Percentiles rank a stretch among this genome's conserved stretches.
Evolutionary conservation across 2,888 invertebrate genomes (phyloP).

Genomic region (Scrobipalpa costella): DNA sequence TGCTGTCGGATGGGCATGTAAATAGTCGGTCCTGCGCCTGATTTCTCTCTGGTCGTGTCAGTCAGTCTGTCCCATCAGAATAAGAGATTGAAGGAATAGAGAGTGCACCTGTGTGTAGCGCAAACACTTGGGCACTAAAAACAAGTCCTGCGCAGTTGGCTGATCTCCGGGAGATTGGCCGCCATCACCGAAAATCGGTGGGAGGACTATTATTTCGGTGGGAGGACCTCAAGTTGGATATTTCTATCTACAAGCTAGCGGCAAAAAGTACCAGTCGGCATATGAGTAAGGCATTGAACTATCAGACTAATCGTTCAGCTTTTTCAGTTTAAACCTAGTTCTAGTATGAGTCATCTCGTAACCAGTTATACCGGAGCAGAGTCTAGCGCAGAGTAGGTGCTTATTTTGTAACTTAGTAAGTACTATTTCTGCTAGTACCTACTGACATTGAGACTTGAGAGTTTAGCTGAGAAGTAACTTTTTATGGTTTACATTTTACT

Average conservation of each 20-base stretch:
- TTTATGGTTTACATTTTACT: neutral
- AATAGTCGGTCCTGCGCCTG: too few relatives aligned
- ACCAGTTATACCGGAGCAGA: constrained; percentile 1
- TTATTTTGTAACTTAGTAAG: neutral
- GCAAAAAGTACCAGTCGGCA: neutral
- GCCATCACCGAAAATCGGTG: too few relatives aligned
- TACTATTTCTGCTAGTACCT: neutral
- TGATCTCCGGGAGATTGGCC: too few relatives aligned
- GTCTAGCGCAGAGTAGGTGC: neutral
- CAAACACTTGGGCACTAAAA: too few relatives aligned
- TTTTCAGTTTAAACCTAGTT: constrained; percentile 9
- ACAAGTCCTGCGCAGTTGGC: too few relatives aligned
- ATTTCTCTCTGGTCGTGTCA: too few relatives aligned
- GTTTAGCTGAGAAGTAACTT: neutral
- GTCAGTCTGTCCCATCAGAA: too few relatives aligned
- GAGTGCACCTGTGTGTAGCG: too few relatives aligned
- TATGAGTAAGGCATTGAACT: neutral
- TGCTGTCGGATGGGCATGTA: too few relatives aligned
- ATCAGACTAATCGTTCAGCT: neutral
- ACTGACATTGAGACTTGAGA: neutral
- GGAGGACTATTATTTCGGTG: too few relatives aligned
- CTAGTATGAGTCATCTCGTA: constrained; percentile 13
- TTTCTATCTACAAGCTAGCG: neutral
- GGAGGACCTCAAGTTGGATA: neutral
- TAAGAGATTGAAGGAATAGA: too few relatives aligned